These are phyloP conservation scores for Saccopteryx bilineata DNA, from an alignment of 2,113 vertebrate genomes.

Conservation along the genomic window DNA sequence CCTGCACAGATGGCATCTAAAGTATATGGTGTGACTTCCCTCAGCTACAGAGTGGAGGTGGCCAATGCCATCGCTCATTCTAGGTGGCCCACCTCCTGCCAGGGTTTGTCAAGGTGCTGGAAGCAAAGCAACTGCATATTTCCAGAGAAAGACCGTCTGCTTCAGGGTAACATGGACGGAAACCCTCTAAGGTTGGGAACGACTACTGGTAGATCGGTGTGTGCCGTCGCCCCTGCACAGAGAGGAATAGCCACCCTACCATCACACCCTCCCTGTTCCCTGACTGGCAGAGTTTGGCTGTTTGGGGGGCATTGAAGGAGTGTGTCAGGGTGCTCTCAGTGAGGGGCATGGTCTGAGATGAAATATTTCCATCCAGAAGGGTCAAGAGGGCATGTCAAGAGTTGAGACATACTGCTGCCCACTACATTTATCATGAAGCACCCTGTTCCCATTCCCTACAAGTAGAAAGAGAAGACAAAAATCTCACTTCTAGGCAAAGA, in stretches of 20 bases:
- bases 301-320: neutral
- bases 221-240: neutral
- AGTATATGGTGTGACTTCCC: neutral
- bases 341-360: neutral
- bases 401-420: neutral
- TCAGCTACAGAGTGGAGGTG: neutral
- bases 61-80: neutral
- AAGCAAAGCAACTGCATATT: neutral
- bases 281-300: neutral
- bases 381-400: neutral
- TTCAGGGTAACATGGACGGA: neutral
- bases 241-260: neutral
- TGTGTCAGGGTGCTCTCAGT: neutral
- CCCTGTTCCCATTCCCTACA: neutral
- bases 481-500: conserved; percentile 21
- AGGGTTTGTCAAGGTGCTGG: conserved; percentile 27
- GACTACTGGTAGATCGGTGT: conserved; percentile 32
- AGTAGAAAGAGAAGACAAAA: conserved; percentile 17
- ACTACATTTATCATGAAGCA: neutral
- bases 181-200: neutral
- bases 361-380: neutral
- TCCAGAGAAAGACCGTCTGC: neutral
- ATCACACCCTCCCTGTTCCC: neutral
- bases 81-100: conserved; percentile 32
- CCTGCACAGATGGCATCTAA: conserved; percentile 36